Evolutionary conservation across 2,888 invertebrate genomes (phyloP).

Genomic region (Mesoligia furuncula): DNA sequence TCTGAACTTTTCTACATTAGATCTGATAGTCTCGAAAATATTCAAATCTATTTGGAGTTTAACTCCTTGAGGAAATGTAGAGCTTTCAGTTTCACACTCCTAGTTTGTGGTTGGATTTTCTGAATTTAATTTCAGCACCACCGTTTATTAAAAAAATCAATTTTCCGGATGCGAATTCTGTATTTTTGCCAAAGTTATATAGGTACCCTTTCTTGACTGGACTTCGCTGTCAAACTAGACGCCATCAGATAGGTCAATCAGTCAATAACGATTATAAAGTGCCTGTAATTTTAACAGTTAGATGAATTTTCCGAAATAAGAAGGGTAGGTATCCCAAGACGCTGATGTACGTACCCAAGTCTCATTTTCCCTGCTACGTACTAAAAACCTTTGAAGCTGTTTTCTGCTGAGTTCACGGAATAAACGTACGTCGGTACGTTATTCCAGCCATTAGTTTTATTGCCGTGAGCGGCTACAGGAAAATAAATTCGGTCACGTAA

Average conservation of each 20-base stretch:
- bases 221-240: background rate
- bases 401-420: conserved; percentile 56
- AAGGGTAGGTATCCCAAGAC: background rate
- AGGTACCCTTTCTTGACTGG: too few relatives aligned
- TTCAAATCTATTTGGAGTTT: background rate
- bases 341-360: background rate
- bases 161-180: background rate
- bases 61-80: background rate
- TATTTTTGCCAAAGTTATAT: background rate
- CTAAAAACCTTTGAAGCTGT: conserved; percentile 51
- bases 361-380: conserved; percentile 32
- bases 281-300: background rate
- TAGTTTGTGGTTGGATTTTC: background rate
- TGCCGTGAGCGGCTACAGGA: conserved; percentile 65
- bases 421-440: conserved; percentile 53
- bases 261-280: background rate
- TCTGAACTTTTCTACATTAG: background rate
- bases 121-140: background rate
- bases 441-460: conserved; percentile 74
- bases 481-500: conserved; percentile 74
- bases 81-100: background rate
- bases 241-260: background rate
- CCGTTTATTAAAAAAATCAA: rapidly evolving
- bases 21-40: background rate
- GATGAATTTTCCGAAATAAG: conserved; percentile 1